Base-by-base conservation (phyloP, 2,797 vertebrate genomes). In the Enteromius anoplus region DNA sequence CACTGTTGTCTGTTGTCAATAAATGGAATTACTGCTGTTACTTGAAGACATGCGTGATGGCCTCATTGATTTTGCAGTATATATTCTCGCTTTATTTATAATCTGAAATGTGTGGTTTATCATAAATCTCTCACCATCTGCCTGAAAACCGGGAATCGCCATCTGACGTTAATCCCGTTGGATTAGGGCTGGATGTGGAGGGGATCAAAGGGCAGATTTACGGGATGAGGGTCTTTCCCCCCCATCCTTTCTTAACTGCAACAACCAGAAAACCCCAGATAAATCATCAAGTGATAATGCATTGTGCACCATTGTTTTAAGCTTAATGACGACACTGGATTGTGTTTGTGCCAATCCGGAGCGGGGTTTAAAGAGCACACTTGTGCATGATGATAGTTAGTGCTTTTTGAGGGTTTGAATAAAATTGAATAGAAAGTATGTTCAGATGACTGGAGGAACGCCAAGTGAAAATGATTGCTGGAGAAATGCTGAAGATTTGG, bases 91-190 rank as follows among this genome's bases (percentile, higher is more conserved):
- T 65, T 58, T 14, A 51, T 66, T 26, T 32, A 49, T 42, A 84
- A 76, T 80, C 37, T 78, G 47, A 77, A 69, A 40, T 81, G 65
- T 73, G 80, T 76, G 58, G 55, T 78, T 72, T 80, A 68, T 78
- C 42, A 21, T 83, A 75, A 76, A 75, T 85, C 82, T 82, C 47
- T 75, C 65, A 42, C 83, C 86, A 86, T 89, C 85, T 87, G 88
- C 65, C 84, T 81, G 37, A 66, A 53, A 86, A 92, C 87, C 12
- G 2, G 26, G 58, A 62, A 62, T 60, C 11, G 58, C 87, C 91
- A 82, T 42, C 76, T 73, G 86, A 88, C 87, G 88, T 84, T 92
- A 93, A 93, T 94, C 93, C 87, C 40, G 3, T 70, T 89, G 91
- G 93, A 94, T 94, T 93, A 94, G 84, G 55, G 72, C 17, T 55